Conservation (phyloP, 2,797 vertebrate genomes). For the Tarsius wallacei region DNA sequence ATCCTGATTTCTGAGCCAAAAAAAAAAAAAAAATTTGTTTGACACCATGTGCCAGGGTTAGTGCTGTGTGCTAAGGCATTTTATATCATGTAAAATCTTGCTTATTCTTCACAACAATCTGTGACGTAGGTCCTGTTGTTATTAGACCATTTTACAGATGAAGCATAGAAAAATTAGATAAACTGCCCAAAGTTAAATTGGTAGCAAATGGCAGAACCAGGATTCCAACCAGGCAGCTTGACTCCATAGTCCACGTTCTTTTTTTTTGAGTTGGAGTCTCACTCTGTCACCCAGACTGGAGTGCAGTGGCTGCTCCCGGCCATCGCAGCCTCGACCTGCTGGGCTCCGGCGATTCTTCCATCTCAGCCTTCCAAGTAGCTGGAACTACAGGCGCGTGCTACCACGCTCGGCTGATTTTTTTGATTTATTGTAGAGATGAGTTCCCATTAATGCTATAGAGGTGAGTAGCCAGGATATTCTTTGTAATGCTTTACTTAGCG, state of each 20-base stretch:
- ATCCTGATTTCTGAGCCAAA: slow-evolving; percentile 22
- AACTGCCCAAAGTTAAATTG: slow-evolving; percentile 32
- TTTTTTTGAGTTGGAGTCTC: no score
- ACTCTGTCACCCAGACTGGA: no score
- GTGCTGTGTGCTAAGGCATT: slow-evolving; percentile 26
- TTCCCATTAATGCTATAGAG: neutral
- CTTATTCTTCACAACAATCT: neutral
- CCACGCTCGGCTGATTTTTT: no score
- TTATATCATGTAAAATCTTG: neutral
- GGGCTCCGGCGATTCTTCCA: no score
- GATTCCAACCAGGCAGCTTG: neutral
- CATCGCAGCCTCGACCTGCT: no score
- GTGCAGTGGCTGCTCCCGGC: no score
- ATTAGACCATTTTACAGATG: slow-evolving; percentile 17
- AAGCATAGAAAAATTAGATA: neutral
- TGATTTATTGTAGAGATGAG: no score
- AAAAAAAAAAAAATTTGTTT: neutral
- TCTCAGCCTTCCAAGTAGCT: no score
- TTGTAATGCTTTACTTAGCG: slow-evolving; percentile 11
- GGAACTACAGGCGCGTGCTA: no score
- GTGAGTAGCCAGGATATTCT: neutral
- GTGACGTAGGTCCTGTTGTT: slow-evolving; percentile 2
- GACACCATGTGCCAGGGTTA: neutral
- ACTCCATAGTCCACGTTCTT: neutral
- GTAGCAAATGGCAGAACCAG: slow-evolving; percentile 13